A percentile compares a stretch with the other conserved stretches of the same genome.
These are phyloP conservation scores for Xylota sylvarum DNA, from an alignment of 2,888 invertebrate genomes.

Conservation along the genomic window DNA sequence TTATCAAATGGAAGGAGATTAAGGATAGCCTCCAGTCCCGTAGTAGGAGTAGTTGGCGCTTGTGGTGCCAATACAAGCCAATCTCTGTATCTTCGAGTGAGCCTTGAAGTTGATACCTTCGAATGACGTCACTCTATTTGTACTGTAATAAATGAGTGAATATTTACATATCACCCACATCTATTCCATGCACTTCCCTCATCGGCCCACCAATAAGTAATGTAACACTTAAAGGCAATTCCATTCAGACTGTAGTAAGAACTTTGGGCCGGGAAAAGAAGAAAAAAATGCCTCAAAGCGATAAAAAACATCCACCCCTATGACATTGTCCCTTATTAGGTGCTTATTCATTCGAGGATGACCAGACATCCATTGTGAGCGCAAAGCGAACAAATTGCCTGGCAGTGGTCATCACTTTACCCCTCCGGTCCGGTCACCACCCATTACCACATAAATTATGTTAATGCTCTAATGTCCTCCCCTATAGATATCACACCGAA, in stretches of 20 bases:
- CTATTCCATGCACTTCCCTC: background rate
- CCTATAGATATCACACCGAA: conserved; percentile 51
- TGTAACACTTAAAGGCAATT: conserved; percentile 45
- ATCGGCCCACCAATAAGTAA: conserved; percentile 12
- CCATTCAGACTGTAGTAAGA: conserved; percentile 22
- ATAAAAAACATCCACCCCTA: conserved; percentile 74
- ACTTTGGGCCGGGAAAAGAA: background rate
- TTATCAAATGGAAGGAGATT: no score
- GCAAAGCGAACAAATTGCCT: conserved; percentile 68
- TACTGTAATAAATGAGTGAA: no score
- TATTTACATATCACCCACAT: background rate
- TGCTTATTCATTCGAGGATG: conserved; percentile 77
- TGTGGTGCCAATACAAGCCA: no score
- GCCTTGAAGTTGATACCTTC: no score
- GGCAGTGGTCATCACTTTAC: conserved; percentile 61
- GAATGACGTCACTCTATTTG: no score
- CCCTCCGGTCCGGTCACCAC: conserved; percentile 48
- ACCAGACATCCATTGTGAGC: conserved; percentile 71
- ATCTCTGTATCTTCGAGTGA: no score
- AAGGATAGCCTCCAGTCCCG: no score
- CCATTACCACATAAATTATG: conserved; percentile 76
- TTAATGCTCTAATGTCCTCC: conserved; percentile 73
- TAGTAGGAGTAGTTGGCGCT: no score
- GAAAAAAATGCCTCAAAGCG: conserved; percentile 24
- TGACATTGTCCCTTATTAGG: conserved; percentile 74